Evolutionary conservation across 2,797 vertebrate species (phyloP).

Genomic region (Nasua narica): DNA sequence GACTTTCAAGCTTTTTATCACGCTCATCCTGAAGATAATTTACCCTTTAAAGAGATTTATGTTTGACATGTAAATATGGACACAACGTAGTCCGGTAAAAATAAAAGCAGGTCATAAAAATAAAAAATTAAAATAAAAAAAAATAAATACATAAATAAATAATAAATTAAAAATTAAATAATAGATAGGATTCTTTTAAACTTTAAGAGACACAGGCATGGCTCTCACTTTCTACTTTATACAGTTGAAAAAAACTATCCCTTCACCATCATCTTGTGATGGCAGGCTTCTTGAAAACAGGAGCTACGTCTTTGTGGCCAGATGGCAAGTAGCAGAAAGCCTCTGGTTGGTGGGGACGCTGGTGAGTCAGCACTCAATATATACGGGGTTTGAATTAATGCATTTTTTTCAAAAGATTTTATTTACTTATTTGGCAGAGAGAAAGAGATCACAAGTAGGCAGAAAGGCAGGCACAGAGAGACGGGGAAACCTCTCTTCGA

Average conservation of each 20-base stretch:
- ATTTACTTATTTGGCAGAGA: no score
- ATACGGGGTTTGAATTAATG: background rate
- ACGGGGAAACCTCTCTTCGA: no score
- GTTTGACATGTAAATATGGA: background rate
- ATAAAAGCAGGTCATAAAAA: background rate
- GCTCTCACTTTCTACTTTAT: background rate
- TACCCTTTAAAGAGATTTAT: conserved; percentile 1
- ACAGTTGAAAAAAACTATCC: background rate
- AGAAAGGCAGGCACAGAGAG: no score
- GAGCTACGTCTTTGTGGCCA: background rate
- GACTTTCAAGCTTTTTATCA: background rate
- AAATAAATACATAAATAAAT: no score
- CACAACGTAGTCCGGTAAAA: background rate
- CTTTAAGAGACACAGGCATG: background rate
- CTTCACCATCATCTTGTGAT: background rate
- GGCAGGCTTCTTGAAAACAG: background rate
- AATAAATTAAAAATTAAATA: no score
- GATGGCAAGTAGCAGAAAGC: background rate
- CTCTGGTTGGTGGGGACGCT: background rate
- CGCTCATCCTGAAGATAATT: conserved; percentile 6
- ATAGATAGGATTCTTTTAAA: background rate
- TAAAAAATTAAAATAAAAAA: no score
- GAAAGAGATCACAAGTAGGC: no score
- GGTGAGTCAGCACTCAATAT: background rate
- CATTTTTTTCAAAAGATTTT: no score